Evolutionary conservation across 2,113 vertebrate genomes (phyloP).

Genomic region (Ophthalmolycus amberensis): DNA sequence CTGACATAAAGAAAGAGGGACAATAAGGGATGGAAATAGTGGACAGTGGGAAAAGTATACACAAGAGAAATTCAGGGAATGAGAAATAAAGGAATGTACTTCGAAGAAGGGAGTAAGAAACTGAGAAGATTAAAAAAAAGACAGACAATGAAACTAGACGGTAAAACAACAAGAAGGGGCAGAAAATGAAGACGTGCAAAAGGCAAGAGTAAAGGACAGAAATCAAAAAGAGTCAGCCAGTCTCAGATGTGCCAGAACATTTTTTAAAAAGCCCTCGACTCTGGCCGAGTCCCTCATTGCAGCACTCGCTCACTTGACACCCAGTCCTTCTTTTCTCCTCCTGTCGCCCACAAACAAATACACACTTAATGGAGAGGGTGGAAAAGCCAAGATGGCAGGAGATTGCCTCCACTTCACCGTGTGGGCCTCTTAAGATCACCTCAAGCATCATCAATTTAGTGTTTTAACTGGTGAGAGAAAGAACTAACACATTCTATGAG

Average conservation of each 20-base stretch:
- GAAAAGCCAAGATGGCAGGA: constrained; percentile 45
- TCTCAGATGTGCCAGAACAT: constrained; percentile 48
- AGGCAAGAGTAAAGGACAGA: constrained; percentile 7
- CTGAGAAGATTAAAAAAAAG: constrained; percentile 28
- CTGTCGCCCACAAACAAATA: constrained; percentile 70
- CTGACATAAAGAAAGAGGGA: constrained; percentile 56
- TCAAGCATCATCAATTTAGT: not conserved
- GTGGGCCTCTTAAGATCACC: constrained; percentile 24
- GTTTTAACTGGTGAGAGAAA: constrained; percentile 3
- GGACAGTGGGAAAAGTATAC: constrained; percentile 77
- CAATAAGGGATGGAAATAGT: constrained; percentile 33
- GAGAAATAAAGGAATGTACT: not conserved
- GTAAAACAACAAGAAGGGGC: not conserved
- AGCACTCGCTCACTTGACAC: constrained; percentile 63
- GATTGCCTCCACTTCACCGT: constrained; percentile 38
- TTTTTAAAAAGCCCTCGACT: constrained; percentile 52
- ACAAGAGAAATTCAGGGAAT: constrained; percentile 40
- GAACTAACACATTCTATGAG: not conserved
- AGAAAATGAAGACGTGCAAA: constrained; percentile 33
- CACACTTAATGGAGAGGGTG: constrained; percentile 63
- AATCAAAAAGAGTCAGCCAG: constrained; percentile 48
- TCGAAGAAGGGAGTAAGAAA: not conserved
- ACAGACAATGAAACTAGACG: constrained; percentile 10
- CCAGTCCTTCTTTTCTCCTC: constrained; percentile 57
- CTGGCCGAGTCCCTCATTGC: constrained; percentile 42